phyloP scores from a whole-genome alignment of 2,797 vertebrate genomes.

The Threskiornis aethiopicus region DNA sequence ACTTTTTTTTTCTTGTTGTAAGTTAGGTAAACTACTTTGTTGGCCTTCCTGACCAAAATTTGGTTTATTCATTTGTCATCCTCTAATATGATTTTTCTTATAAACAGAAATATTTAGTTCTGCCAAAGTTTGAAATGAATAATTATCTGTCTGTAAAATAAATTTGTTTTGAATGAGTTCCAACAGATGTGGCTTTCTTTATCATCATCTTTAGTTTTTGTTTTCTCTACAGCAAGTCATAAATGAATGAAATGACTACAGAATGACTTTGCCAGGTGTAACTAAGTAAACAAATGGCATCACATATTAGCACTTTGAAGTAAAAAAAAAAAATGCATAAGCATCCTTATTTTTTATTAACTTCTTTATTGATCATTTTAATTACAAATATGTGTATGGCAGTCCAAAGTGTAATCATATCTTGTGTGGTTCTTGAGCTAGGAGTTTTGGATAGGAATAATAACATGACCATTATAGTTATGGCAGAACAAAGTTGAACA shows the following conservation, averaged over 20 bases:
- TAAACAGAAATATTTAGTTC: slow-evolving; percentile 38
- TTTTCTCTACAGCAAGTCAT: neutral
- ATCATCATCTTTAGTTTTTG: slow-evolving; percentile 14
- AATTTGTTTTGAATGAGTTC: slow-evolving; percentile 39
- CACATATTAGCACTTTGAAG: neutral
- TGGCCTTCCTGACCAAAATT: neutral
- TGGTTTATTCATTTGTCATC: neutral
- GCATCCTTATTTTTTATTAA: neutral
- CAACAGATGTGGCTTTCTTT: slow-evolving; percentile 36
- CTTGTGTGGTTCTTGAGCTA: neutral
- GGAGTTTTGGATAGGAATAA: neutral
- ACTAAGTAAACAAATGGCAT: neutral
- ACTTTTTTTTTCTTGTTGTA: neutral
- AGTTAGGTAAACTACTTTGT: slow-evolving; percentile 3
- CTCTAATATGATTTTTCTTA: neutral
- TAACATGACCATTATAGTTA: neutral
- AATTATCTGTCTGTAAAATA: slow-evolving; percentile 55
- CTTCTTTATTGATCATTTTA: neutral
- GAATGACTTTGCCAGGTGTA: neutral
- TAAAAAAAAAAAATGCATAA: neutral
- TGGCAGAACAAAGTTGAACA: neutral
- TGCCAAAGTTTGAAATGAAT: neutral
- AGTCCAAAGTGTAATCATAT: neutral
- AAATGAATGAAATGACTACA: neutral
- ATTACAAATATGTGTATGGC: neutral